Evolutionary conservation across 2,113 vertebrate species (phyloP), one percentile per base, ranked within the genome.

Genomic region (Mastomys natalensis): DNA sequence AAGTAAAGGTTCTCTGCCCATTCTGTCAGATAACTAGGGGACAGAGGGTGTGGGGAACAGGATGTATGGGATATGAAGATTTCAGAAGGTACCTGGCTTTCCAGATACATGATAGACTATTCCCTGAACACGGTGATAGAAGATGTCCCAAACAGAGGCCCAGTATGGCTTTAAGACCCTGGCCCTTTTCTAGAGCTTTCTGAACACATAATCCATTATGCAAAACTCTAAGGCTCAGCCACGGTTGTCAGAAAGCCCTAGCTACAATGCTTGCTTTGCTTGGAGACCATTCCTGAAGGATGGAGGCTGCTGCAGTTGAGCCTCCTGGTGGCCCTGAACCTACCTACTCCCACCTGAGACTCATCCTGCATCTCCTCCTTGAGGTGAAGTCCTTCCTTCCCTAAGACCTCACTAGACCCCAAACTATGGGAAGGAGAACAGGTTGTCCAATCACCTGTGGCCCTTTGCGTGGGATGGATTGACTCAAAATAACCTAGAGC

Each of bases 241-340:
- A 0, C 22, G 1, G 9, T 5, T 51, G 31, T 13, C n/a, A 64
- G 9, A 13, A 48, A 51, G 15, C 5, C 34, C 43, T 53, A 66
- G 21, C 2, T 21, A 4, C 19, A 77, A 9, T 5, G 51, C 70
- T 80, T 1, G 19, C 19, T 45, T 66, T 24, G 2, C 11, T 40
- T 1, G 1, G 9, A 87, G 51, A 9, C 13, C 12, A 3, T 17
- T 15, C 31, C 48, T 5, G 15, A 7, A 37, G 34, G 15, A 5
- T 2, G 2, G 6, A 40, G 5, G 15, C 48, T 12, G 29, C 26
- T 60, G 15, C 37, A 16, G 2, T 8, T 22, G 16, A 60, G 34
- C 26, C 15, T 12, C 16, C 37, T 3, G 0, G 15, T 3, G 2
- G 12, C 17, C 73, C n/a, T 12, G 10, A 0, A 37, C 9, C 66